Conservation (phyloP, 2,113 vertebrate species). For the Progne subis region DNA sequence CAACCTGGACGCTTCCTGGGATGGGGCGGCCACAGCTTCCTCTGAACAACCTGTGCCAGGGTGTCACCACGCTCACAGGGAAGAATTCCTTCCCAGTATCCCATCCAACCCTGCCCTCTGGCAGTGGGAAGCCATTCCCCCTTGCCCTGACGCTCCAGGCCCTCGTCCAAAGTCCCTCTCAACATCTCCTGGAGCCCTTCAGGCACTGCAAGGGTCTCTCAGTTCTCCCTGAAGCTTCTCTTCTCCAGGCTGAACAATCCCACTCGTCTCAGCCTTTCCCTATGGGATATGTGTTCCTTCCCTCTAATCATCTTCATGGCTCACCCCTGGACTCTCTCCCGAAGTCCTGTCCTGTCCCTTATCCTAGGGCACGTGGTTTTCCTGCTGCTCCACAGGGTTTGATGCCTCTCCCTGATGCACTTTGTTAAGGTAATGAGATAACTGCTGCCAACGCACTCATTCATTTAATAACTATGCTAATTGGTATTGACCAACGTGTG, state of each 20-base stretch:
- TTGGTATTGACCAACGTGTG: conserved; percentile 54
- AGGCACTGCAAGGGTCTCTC: neutral
- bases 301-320: neutral
- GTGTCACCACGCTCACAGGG: fast-evolving
- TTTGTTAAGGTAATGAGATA: conserved; percentile 35
- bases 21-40: neutral
- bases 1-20: neutral
- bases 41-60: neutral
- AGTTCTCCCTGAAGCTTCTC: neutral
- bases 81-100: neutral
- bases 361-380: neutral
- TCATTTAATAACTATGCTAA: conserved; percentile 59
- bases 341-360: neutral
- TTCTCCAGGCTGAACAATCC: neutral
- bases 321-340: neutral
- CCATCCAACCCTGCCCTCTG: neutral
- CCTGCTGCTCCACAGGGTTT: neutral
- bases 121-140: neutral
- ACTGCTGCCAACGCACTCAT: neutral
- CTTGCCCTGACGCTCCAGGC: neutral
- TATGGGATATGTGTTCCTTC: neutral
- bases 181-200: neutral
- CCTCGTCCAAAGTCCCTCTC: neutral
- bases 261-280: neutral
- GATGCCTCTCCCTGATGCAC: neutral